phyloP scores from a whole-genome alignment of 2,113 vertebrate genomes.

The Scortum barcoo region DNA sequence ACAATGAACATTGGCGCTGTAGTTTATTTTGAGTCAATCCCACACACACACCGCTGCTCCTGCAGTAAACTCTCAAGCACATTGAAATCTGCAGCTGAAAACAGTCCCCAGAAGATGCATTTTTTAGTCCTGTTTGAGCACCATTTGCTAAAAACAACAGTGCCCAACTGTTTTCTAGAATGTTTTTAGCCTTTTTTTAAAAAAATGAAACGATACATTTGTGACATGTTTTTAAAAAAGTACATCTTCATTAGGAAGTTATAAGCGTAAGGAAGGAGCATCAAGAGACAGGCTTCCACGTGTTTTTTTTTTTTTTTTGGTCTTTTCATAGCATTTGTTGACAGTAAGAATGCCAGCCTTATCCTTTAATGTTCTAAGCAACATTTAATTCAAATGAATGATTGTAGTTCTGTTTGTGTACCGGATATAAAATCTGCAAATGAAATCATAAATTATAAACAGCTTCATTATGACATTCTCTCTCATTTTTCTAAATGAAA shows the following conservation, averaged over 20 bases:
- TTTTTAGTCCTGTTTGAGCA: not conserved
- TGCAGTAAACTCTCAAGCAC: not conserved
- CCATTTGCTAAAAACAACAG: not conserved
- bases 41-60: not conserved
- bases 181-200: not conserved
- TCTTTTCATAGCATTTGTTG: conserved; percentile 20
- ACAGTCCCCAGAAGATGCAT: conserved; percentile 1
- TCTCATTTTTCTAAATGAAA: not conserved
- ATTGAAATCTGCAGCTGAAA: not conserved
- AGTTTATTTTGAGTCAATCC: conserved; percentile 15
- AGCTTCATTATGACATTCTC: conserved; percentile 11
- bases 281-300: not conserved
- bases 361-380: conserved; percentile 17
- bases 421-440: conserved; percentile 5
- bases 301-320: conserved; percentile 9
- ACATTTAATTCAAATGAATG: conserved; percentile 5
- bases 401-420: conserved; percentile 2
- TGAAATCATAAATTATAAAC: conserved; percentile 42
- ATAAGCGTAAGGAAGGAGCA: not conserved
- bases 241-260: not conserved
- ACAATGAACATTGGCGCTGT: not conserved
- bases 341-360: not conserved
- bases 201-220: not conserved
- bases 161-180: not conserved
- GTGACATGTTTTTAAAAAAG: not conserved